A percentile compares a stretch with the other conserved stretches of the same genome.
Conservation (phyloP, 2,888 invertebrate species). For the Phanerotoma sp. region DNA sequence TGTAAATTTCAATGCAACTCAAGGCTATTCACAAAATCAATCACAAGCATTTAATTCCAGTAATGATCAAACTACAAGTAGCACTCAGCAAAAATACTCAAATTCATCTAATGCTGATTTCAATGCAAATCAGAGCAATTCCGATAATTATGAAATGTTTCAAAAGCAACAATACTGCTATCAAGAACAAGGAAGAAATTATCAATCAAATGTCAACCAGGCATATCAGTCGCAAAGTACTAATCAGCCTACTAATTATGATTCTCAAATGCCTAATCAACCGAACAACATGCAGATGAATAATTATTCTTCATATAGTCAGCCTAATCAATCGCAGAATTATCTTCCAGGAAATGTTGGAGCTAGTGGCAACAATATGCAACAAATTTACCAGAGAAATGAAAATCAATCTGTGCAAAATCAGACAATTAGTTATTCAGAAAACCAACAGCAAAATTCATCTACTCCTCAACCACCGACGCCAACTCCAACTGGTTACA, state of each 20-base stretch:
- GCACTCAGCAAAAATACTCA: constrained; percentile 28
- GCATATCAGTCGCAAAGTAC: constrained; percentile 33
- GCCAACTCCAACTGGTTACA: constrained; percentile 31
- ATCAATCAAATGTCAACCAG: constrained; percentile 43
- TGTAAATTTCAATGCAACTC: constrained; percentile 25
- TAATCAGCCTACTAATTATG: constrained; percentile 5
- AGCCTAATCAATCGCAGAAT: constrained; percentile 42
- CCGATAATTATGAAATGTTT: constrained; percentile 46
- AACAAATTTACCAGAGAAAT: constrained; percentile 42
- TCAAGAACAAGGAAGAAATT: constrained; percentile 48
- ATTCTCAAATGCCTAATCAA: constrained; percentile 39
- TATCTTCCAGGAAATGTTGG: constrained; percentile 41
- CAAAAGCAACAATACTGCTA: constrained; percentile 47
- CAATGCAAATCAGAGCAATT: constrained; percentile 42
- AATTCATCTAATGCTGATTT: constrained; percentile 37
- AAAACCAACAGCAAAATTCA: constrained; percentile 39
- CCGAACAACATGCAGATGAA: constrained; percentile 40
- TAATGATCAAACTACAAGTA: constrained; percentile 26
- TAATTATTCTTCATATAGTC: constrained; percentile 45
- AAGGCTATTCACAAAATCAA: constrained; percentile 34
- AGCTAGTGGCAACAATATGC: constrained; percentile 34
- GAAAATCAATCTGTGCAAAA: constrained; percentile 42
- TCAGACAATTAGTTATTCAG: constrained; percentile 36
- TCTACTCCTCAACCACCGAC: constrained; percentile 29
- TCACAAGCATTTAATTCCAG: constrained; percentile 30